Evolutionary conservation across 1,140 invertebrate species (phyloP), one percentile per base, ranked within the genome.

Genomic region (Berghia stephanieae): DNA sequence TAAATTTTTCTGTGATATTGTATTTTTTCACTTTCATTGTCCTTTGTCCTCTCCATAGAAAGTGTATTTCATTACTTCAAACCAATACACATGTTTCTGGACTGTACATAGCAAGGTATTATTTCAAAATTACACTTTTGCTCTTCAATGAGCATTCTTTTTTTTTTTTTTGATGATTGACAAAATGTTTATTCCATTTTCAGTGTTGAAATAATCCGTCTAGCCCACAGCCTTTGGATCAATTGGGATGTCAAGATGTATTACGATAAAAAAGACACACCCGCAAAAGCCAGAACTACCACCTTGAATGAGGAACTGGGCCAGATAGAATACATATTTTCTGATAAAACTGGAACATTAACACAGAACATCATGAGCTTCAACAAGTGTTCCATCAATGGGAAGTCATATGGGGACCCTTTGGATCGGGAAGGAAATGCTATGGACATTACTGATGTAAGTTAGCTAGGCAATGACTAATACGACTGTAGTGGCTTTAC

Each of bases 351-450:
- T 66, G 98, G 98, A 78, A 99, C 98, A 1, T 90, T 99, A 52
- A 99, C 98, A 40, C 86, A 98, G 92, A 99, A 99, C 90, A 98
- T 99, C 81, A 99, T 99, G 98, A 98, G 97, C 40, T 99, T 99
- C 89, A 99, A 99, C 89, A 99, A 99, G 90, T 98, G 96, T 90
- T 97, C 97, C 60, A 98, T 99, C 78, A 94, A 93, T 76, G 97
- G 96, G 0, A 93, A 93, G 79, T 93, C 93, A 72, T 99, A 98
- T 89, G 98, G 98, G 24, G 97, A 99, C 88, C 90, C 97, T 27
- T 91, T 96, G 40, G 96, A 99, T 89, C 92, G 94, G 78, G 92
- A 92, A 80, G 97, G 87, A 44, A 86, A 88, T 75, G 63, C 80
- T 2, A 68, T 86, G 3, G 86, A 87, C 36, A 83, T 88, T 1